Conservation (phyloP, 2,113 vertebrate genomes). For the Nyctereutes procyonoides region DNA sequence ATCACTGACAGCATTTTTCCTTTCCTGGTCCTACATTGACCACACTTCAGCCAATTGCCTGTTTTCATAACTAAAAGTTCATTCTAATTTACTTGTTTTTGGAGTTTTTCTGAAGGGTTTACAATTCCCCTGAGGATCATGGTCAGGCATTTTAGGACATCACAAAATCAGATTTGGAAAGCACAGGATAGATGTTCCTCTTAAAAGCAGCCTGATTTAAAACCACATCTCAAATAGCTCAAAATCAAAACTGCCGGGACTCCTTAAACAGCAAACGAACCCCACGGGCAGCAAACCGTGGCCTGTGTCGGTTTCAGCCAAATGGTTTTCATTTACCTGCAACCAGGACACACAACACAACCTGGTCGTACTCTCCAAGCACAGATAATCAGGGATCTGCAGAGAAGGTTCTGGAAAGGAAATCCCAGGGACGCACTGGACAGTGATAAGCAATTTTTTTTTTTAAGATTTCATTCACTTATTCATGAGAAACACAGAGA, state of each 20-base stretch:
- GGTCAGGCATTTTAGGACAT: background rate
- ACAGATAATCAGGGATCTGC: background rate
- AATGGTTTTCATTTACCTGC: background rate
- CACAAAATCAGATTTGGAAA: constrained; percentile 5
- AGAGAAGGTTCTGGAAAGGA: background rate
- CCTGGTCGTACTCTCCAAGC: background rate
- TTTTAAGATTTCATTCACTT: no score
- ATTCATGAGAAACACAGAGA: no score
- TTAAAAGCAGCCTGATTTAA: background rate
- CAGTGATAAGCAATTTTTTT: background rate
- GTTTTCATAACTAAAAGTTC: background rate
- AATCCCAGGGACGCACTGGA: background rate
- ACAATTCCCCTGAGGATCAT: background rate
- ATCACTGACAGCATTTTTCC: background rate
- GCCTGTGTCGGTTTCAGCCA: background rate
- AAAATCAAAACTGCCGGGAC: background rate
- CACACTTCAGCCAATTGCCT: background rate
- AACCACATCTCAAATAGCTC: background rate
- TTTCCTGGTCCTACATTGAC: background rate
- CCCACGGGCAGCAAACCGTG: background rate
- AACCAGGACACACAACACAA: background rate
- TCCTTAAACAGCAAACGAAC: background rate
- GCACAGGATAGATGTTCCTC: background rate
- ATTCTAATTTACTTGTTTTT: background rate
- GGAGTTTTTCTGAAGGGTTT: background rate